A percentile compares a stretch with the other conserved stretches of the same genome.
Evolutionary conservation across 1,140 invertebrate species (phyloP).

Genomic region (Ips typographus): DNA sequence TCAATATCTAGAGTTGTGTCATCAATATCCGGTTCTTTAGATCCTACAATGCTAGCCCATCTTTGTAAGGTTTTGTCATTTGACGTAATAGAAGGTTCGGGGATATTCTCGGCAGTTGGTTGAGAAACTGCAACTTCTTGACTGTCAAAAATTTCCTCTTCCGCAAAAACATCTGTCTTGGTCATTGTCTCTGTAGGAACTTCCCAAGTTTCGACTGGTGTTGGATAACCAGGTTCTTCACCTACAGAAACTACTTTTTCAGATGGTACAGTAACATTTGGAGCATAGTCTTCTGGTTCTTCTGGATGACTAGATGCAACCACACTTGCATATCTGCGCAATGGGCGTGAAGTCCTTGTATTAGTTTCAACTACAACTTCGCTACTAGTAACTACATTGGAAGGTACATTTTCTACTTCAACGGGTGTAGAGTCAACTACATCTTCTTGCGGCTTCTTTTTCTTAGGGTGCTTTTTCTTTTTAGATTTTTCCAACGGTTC

Average conservation of each 20-base stretch:
- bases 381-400: too few species aligned
- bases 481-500: conserved; percentile 1
- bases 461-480: not conserved
- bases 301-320: conserved; percentile 16
- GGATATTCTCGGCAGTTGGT: too few species aligned
- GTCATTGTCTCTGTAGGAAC: too few species aligned
- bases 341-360: conserved; percentile 2
- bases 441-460: not conserved
- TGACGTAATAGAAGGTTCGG: not conserved
- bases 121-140: too few species aligned
- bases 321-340: conserved; percentile 29
- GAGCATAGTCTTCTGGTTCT: not conserved
- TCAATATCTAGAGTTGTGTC: not conserved
- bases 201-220: too few species aligned
- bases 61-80: conserved; percentile 22
- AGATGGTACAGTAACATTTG: not conserved
- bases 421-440: too few species aligned
- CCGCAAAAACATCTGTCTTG: too few species aligned
- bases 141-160: too few species aligned
- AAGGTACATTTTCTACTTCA: too few species aligned
- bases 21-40: not conserved
- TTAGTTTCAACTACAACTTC: too few species aligned
- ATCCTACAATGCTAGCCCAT: conserved; percentile 30
- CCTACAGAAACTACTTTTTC: not conserved
- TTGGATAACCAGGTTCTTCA: not conserved